Evolutionary conservation across 2,888 invertebrate genomes (phyloP), one percentile per base, ranked within the genome.

Genomic region (Leptura quadrifasciata): DNA sequence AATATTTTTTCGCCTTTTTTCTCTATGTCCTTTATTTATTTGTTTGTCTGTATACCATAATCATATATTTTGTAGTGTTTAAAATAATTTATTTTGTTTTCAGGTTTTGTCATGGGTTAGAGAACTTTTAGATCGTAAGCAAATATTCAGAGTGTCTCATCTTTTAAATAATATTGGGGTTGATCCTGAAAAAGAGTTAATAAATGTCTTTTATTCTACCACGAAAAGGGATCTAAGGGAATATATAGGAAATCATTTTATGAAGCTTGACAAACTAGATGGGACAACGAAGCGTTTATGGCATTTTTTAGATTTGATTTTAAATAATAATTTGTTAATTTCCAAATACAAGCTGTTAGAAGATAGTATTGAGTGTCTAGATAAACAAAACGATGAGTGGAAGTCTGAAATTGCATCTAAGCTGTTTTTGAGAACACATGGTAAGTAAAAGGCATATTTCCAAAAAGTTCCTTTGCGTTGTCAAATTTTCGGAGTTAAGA

Each of bases 121-220:
- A 2, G 93, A 93, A 84, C 89, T 94, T 52, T 87, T 94, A 52
- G 88, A 90, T 64, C 90, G 93, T 76, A 92, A 91, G 83, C 93
- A 94, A 86, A 92, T 94, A 83, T 92, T 92, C 80, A 91, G 92
- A 88, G 93, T 93, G 15, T 90, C 92, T 31, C 94, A 93, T 85
- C 90, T 94, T 78, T 86, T 94, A 63, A 90, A 90, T 76, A 94
- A 94, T 88, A 91, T 92, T n/a, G 91, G 91, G 76, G 90, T 92
- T 76, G 91, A 92, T 84, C 91, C 93, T 15, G 88, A 90, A 72
- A 89, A 90, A 54, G 92, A 93, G 83, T 89, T 94, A 64, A 90
- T 91, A 85, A 87, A 88, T 10, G 88, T 93, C 60, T 94, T 94
- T 17, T 87, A 91, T 78, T 91, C 92, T 64, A 93, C 93, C 54